Base-by-base conservation (phyloP, 2,888 invertebrate genomes). In the Drosophila pseudotakahashii region DNA sequence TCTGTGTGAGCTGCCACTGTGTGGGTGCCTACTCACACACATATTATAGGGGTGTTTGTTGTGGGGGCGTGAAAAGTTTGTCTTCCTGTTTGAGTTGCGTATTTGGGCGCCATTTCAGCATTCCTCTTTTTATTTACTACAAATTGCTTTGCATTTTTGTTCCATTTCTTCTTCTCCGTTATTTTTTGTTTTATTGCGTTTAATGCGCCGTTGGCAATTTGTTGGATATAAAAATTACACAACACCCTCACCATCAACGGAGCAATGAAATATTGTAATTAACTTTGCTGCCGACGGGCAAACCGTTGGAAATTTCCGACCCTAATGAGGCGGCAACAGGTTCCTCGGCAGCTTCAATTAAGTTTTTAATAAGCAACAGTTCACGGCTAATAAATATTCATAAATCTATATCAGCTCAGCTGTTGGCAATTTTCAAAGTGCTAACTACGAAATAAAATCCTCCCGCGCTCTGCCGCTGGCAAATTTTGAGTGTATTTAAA, bases 261-360 rank as follows among this genome's bases (percentile, higher is more conserved):
- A 19, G 53, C 59, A 68, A 81, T 84, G 74, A 84, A 84, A 81
- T 78, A 78, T 78, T 76, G 73, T 79, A 83, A 83, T 83, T 83
- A 83, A 79, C 73, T 76, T 81, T 68, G 57, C 63, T 74, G 57
- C 73, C 47, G 23, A 19, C 36, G 36, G 51, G 47, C 51, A 57
- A 71, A 57, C 52, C 41, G 42, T 55, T 48, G 48, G 67, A 78
- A 82, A 80, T 50, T 63, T 75, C 67, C 62, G 68, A 32, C 53
- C 66, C 71, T 83, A 80, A 81, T 83, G 81, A 75, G 84, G 45
- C 62, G 66, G 85, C 86, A 83, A 83, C 82, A 86, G 87, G 86
- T 83, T 73, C 64, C 57, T 26, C 32, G 13, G 41, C 70, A 69
- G 47, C 55, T 42, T 39, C 71, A 61, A 73, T 73, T 61, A 73